Percentiles rank a stretch among this genome's conserved stretches.
Evolutionary conservation across 2,797 vertebrate species (phyloP).

Genomic region (Melanotaenia pygmaea): DNA sequence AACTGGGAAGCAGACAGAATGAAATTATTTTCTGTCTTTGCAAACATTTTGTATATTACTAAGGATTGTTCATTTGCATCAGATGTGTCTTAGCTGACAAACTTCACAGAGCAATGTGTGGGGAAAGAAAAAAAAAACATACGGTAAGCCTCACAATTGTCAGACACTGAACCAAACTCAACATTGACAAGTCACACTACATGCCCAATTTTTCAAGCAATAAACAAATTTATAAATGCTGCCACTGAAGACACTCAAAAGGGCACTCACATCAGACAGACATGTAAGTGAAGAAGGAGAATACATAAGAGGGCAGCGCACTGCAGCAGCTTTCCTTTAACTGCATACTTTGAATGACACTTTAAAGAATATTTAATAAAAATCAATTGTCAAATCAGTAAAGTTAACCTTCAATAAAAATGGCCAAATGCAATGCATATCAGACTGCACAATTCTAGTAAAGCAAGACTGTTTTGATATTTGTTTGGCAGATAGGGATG

Average conservation of each 20-base stretch:
- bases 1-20: background rate
- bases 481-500: background rate
- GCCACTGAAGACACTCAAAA: too few species aligned
- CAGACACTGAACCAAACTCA: background rate
- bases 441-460: background rate
- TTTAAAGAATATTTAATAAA: too few species aligned
- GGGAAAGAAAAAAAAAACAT: background rate
- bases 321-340: too few species aligned
- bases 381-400: too few species aligned
- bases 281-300: too few species aligned
- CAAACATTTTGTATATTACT: background rate
- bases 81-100: background rate
- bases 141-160: background rate
- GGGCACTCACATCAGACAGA: too few species aligned
- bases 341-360: too few species aligned
- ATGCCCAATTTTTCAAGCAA: too few species aligned
- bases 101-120: background rate
- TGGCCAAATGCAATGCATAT: too few species aligned
- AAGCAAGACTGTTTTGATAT: background rate
- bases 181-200: too few species aligned
- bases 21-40: background rate
- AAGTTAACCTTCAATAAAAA: background rate
- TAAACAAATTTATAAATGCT: too few species aligned
- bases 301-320: too few species aligned
- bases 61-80: background rate